Evolutionary conservation across 2,888 invertebrate species (phyloP).

Genomic region (Drosophila aldrichi): DNA sequence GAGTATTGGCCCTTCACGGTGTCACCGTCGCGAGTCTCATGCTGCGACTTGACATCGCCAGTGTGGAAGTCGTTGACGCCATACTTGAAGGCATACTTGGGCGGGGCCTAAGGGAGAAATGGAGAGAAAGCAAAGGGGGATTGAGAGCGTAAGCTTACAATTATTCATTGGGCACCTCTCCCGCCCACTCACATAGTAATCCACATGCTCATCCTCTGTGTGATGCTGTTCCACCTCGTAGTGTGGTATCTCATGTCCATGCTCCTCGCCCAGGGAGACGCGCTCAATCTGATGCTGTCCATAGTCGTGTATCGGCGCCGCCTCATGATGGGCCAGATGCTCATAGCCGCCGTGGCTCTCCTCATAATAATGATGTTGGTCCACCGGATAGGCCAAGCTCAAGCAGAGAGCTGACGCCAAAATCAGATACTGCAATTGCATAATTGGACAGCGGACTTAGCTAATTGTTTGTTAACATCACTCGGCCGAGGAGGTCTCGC

Average conservation of each 20-base stretch:
- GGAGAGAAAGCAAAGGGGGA: neutral
- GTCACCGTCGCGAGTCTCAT: slow-evolving; percentile 88
- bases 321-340: slow-evolving; percentile 77
- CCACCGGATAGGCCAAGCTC: slow-evolving; percentile 84
- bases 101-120: slow-evolving; percentile 87
- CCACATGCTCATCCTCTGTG: slow-evolving; percentile 87
- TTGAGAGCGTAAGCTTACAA: neutral
- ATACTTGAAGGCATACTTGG: slow-evolving; percentile 87
- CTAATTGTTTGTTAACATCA: slow-evolving; percentile 71
- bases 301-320: slow-evolving; percentile 76
- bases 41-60: slow-evolving; percentile 88
- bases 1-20: slow-evolving; percentile 89
- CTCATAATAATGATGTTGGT: slow-evolving; percentile 83
- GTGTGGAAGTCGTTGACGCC: slow-evolving; percentile 87
- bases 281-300: slow-evolving; percentile 82
- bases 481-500: slow-evolving; percentile 23
- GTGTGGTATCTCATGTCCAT: slow-evolving; percentile 84
- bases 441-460: slow-evolving; percentile 48
- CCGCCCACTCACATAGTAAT: slow-evolving; percentile 87
- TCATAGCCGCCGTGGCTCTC: slow-evolving; percentile 80
- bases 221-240: slow-evolving; percentile 67
- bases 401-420: slow-evolving; percentile 84
- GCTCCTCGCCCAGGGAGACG: slow-evolving; percentile 81
- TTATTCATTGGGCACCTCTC: neutral
- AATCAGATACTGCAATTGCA: slow-evolving; percentile 83